Base-by-base conservation (phyloP, 1,140 invertebrate genomes). In the Magallana angulata region DNA sequence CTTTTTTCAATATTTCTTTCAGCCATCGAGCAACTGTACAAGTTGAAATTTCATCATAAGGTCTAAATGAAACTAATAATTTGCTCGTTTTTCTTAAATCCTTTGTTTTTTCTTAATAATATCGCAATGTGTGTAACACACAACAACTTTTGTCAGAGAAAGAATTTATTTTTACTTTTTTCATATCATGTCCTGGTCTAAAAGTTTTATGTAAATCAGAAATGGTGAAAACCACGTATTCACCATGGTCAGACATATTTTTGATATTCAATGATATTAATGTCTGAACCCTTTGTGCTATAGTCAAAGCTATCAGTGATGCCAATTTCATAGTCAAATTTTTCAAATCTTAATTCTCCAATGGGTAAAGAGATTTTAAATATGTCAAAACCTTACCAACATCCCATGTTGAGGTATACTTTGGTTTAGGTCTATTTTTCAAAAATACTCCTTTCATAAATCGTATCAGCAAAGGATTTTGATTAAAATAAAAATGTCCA, bases 401-500 rank as follows among this genome's bases (percentile, higher is more conserved):
- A 89, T 90, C 87, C 89, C 90, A 91, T 48, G 85, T 87, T 36
- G 36, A 36, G 36, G 36, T 36, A 36, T 36, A 36, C 36, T 36
- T 36, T 36, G 36, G 36, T 36, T 36, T 36, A 36, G 36, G 36
- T 36, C 36, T 36, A 36, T 36, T 36, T 36, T 36, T 36, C 36
- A 36, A 36, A 36, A 36, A 36, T 36, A 36, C 36, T 36, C 36
- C 36, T 36, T 36, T 36, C 36, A 36, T 36, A 18, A 24, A 64
- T 30, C 56, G 64, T 82, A 87, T 84, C 76, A 82, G 85, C 18
- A 82, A 60, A 6, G 24, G 24, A 57, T 86, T 76, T n/a, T 88
- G 89, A 59, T 86, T 90, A 14, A 83, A 4, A 85, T 89, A 84
- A 86, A 89, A 91, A 81, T 87, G 36, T 14, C 89, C 88, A 86